Evolutionary conservation across 2,113 vertebrate genomes (phyloP), one percentile per base, ranked within the genome.

Genomic region (Hypomesus transpacificus): DNA sequence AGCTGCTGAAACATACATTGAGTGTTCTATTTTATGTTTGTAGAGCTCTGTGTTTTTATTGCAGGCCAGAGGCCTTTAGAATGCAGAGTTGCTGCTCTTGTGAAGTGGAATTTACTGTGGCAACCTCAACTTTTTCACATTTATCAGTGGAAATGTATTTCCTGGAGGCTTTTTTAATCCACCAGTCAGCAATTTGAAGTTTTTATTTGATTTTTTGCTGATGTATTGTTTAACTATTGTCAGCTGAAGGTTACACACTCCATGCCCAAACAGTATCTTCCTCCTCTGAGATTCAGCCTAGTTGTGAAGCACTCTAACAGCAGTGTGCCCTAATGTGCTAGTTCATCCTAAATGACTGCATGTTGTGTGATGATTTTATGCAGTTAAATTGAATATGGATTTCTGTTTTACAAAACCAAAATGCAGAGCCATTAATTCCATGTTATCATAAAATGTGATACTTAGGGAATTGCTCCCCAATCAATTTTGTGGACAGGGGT

Each of bases 121-220:
- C n/a, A 31, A 62, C 28, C 61, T 69, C n/a, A 57, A 34, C 56
- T 62, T 71, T 74, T 71, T 60, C 54, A 63, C 14, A 20, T 39
- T 66, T 74, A 68, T 64, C 28, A 68, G 59, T 62, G 14, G 20
- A 26, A 78, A 56, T 20, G 34, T 14, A 20, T 61, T 80, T 78
- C 52, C 57, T 26, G 8, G 11, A 16, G 56, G 54, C 53, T 28
- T n/a, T 34, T 67, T 64, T 66, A 28, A 39, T 69, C 28, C 58
- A 79, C 51, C 74, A 74, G 77, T 79, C 77, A 75, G 69, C 67
- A 50, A 26, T 69, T 69, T 69, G 28, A 74, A 66, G 59, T 66
- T 74, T 74, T 66, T 79, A 18, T 39, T 69, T 56, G 7, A 63
- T 64, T 71, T 70, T 58, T 70, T 67, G 56, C 50, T 66, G 63